A percentile compares a stretch with the other conserved stretches of the same genome.
Evolutionary conservation across 2,113 vertebrate species (phyloP).

Genomic region (Tetrax tetrax): DNA sequence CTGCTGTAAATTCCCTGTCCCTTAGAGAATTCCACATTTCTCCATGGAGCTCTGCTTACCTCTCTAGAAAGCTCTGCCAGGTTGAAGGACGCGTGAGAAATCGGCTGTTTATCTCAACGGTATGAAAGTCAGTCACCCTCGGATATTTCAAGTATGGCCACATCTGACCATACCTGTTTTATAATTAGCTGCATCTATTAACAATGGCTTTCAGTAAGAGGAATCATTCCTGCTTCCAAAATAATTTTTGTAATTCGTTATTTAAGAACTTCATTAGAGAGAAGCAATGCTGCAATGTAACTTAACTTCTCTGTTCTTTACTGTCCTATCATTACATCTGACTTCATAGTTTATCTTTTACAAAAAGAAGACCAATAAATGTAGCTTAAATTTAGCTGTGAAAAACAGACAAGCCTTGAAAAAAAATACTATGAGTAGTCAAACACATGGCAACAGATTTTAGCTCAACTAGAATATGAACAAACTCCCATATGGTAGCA

Average conservation of each 20-base stretch:
- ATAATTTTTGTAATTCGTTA: background rate
- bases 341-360: background rate
- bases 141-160: background rate
- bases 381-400: constrained; percentile 1
- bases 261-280: background rate
- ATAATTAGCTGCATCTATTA: background rate
- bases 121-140: background rate
- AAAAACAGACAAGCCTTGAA: constrained; percentile 40
- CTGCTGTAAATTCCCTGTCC: background rate
- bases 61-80: background rate
- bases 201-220: background rate
- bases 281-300: background rate
- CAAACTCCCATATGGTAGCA: constrained; percentile 66
- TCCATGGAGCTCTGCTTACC: background rate
- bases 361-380: background rate
- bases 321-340: background rate
- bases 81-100: background rate
- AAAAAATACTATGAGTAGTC: constrained; percentile 45
- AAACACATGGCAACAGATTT: constrained; percentile 68
- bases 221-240: background rate
- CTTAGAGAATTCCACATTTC: background rate
- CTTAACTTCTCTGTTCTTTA: background rate
- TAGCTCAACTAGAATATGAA: constrained; percentile 38
- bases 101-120: background rate
- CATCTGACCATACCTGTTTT: background rate